Conservation (phyloP, 1,140 invertebrate species). For the Hetaerina americana region DNA sequence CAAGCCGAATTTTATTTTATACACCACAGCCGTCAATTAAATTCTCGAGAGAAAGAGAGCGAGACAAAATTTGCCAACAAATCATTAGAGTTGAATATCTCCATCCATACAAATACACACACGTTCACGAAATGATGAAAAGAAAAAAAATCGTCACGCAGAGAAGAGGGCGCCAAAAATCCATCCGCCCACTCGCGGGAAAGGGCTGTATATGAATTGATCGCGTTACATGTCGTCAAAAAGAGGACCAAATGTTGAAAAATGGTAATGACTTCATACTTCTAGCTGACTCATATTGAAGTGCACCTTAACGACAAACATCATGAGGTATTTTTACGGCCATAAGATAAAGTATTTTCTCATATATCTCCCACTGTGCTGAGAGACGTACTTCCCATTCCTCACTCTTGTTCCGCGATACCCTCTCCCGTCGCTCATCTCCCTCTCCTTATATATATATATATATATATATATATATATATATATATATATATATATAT, state of each 20-base stretch:
- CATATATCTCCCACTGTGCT: background rate
- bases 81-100: background rate
- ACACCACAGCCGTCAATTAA: background rate
- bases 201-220: background rate
- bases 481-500: too few species aligned
- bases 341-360: slow-evolving; percentile 1
- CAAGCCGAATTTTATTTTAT: background rate
- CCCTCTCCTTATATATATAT: too few species aligned
- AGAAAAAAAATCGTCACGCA: too few species aligned
- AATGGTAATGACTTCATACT: background rate
- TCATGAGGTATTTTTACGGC: background rate
- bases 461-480: too few species aligned
- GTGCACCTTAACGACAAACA: background rate
- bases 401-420: background rate
- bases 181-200: too few species aligned
- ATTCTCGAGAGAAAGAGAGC: background rate
- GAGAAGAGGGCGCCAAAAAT: too few species aligned
- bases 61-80: background rate
- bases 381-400: background rate
- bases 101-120: too few species aligned
- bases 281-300: background rate
- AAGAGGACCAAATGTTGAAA: background rate
- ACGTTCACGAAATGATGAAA: background rate
- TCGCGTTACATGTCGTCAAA: background rate
- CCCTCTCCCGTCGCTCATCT: too few species aligned